Evolutionary conservation across 2,113 vertebrate genomes (phyloP), one percentile per base, ranked within the genome.

Genomic region (Herpailurus yagouaroundi): DNA sequence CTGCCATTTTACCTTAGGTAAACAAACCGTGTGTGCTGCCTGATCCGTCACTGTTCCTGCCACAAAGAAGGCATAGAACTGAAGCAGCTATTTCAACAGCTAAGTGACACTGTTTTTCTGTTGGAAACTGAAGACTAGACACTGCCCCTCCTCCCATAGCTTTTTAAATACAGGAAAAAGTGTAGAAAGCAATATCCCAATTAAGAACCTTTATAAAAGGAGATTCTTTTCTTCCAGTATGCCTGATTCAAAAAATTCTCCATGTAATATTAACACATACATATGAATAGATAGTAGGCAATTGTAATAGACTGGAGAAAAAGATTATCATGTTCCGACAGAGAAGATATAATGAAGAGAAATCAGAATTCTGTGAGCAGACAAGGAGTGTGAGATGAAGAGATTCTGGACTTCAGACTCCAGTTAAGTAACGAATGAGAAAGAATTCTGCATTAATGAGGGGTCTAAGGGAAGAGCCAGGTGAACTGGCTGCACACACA

Each of bases 1-100:
- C 91, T 96, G 52, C 85, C 89, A 64, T 91, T 97, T 96, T 97
- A 92, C 85, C 85, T 95, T 84, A 95, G 96, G 60, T 93, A 97
- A 97, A 97, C 88, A 92, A 95, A 60, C 10, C 41, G 63, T 63
- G 48, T 79, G 63, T 63, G 48, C 83, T 96, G 71, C 80, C 38
- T 85, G 69, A 96, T 97, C 81, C 38, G 57, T 98, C 95, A 97
- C 33, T 97, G 76, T 83, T 83, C 9, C 60, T n/a, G 48, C 77
- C 66, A 85, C 33, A 84, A 91, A 94, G 60, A 52, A 91, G 15
- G 23, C 48, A 7, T 60, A 55, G 21, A 89, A 36, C 13, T 85
- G 60, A 85, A 94, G 48, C 50, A 89, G 33, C 86, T 87, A 93
- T 96, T 95, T 95, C 45, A 94, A 91, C 64, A 77, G 74, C 50